These are phyloP conservation scores for Lepidothrix coronata DNA, from an alignment of 2,113 vertebrate species.

Conservation along the genomic window DNA sequence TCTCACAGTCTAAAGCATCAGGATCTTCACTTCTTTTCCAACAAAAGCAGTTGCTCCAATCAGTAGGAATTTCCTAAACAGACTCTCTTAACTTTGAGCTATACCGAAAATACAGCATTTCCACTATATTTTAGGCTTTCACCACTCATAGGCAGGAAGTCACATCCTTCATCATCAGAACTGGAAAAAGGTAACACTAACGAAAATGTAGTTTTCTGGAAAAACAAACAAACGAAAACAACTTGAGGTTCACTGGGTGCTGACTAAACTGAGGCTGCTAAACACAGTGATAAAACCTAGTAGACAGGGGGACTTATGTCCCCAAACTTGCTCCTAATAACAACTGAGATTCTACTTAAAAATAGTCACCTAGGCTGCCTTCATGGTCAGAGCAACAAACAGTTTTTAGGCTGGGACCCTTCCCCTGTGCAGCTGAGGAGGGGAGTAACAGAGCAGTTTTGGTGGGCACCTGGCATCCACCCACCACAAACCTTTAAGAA, in stretches of 20 bases:
- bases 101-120: not conserved
- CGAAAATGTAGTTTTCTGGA: not conserved
- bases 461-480: not conserved
- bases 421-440: not conserved
- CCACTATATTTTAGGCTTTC: not conserved
- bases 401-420: not conserved
- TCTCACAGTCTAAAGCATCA: not conserved
- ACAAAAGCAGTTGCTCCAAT: not conserved
- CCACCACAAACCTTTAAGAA: not conserved
- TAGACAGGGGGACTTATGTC: not conserved
- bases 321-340: not conserved
- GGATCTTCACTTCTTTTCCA: not conserved
- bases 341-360: not conserved
- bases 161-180: not conserved
- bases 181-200: not conserved
- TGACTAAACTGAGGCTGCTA: not conserved
- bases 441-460: accelerated
- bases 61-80: not conserved
- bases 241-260: not conserved
- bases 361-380: not conserved
- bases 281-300: not conserved
- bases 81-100: not conserved
- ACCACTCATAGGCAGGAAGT: not conserved
- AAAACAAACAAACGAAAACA: not conserved
- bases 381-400: not conserved